Evolutionary conservation across 2,797 vertebrate species (phyloP).

Genomic region (Urosaurus nigricauda): DNA sequence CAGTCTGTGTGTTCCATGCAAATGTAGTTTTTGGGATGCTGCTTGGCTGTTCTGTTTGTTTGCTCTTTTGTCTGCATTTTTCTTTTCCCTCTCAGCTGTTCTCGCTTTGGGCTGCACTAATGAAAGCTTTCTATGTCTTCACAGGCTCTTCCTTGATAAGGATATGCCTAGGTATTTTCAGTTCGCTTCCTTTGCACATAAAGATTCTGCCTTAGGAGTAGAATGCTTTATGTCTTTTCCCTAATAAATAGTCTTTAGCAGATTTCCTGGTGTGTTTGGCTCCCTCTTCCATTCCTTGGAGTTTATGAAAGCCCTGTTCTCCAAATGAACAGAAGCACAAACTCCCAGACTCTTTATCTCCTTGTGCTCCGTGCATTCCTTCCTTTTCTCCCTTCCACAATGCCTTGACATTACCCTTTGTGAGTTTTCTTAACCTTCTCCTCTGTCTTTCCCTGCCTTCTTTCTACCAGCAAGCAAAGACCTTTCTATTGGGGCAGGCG

Average conservation of each 20-base stretch:
- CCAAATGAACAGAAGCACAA: not conserved
- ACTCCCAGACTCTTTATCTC: not conserved
- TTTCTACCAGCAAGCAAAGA: too few relatives aligned
- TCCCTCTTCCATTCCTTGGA: not conserved
- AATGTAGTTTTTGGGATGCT: conserved; percentile 49
- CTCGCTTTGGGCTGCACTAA: conserved; percentile 82
- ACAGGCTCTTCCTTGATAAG: conserved; percentile 99
- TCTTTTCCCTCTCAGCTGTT: conserved; percentile 52
- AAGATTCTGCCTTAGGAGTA: conserved; percentile 70
- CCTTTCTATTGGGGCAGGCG: too few relatives aligned
- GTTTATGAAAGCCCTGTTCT: conserved; percentile 20
- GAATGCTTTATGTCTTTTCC: conserved; percentile 70
- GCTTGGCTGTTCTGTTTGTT: conserved; percentile 15
- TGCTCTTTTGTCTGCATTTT: conserved; percentile 58
- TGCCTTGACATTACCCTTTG: not conserved
- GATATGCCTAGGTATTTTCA: conserved; percentile 97
- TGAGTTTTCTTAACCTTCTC: not conserved
- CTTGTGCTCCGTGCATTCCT: not conserved
- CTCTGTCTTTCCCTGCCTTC: conserved; percentile 19
- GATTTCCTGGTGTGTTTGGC: not conserved
- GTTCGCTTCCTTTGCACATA: conserved; percentile 82
- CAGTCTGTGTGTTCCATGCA: conserved; percentile 46
- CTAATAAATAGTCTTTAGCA: conserved; percentile 34
- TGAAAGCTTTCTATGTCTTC: conserved; percentile 86
- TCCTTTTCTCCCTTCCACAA: not conserved